Evolutionary conservation across 2,888 invertebrate species (phyloP), one percentile per base, ranked within the genome.

Genomic region (Clanis bilineata): DNA sequence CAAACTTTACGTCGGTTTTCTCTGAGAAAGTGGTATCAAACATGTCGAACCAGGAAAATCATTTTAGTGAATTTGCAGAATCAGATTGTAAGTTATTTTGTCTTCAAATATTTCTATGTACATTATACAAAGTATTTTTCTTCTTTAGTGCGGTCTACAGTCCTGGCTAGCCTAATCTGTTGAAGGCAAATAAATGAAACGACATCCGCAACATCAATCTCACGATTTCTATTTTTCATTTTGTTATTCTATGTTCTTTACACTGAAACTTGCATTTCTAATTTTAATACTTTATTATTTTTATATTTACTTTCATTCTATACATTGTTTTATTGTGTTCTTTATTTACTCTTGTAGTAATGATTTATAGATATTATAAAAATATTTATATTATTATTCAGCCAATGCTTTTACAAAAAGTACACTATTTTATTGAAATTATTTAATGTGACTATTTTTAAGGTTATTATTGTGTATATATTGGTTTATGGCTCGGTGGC

Each of bases 321-420:
- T 39, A 36, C 21, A 32, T 18, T 43, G 4, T 43, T 9, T n/a
- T 22, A 18, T 3, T 22, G 12, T 38, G 12, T 38, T 38, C 22
- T 51, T 32, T 51, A 51, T 28, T 51, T 9, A 32, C 38, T 23
- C 22, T n/a, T 21, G 22, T 3, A n/a, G 2, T 39, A n/a, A 18
- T 39, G 3, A 41, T 22, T 38, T 56, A 38, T 56, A 38, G 38
- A 56, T 56, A 56, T 39, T 23, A 39, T n/a, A n/a, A 25, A 47
- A 6, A 3, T 36, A 32, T 23, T 39, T 38, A 21, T 23, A 15
- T 6, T 36, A 38, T 23, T 38, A 41, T 18, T 12, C 2, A n/a
- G 2, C 12, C 12, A 38, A 38, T 12, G 7, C 39, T 12, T 56
- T 56, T 56, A 12, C 32, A 32, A 32, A 28, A 25, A 51, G 9